Conservation (phyloP, 2,113 vertebrate species). For the Melanerpes aurifrons region DNA sequence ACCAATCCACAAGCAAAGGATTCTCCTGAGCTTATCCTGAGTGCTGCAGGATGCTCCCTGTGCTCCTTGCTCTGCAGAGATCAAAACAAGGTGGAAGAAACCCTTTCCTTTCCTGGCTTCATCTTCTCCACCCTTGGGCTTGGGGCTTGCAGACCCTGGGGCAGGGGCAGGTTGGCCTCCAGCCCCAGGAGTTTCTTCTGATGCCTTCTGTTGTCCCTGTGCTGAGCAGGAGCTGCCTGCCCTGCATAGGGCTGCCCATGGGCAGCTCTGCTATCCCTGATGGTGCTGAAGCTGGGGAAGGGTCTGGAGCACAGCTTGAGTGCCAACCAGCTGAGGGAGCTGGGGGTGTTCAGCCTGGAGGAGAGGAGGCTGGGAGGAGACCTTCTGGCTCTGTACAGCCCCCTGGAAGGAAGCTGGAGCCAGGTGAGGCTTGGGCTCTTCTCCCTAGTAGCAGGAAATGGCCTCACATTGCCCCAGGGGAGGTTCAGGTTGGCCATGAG, state of each 20-base stretch:
- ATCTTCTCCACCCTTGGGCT: background rate
- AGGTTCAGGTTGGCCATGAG: no score
- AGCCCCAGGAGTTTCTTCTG: fast-evolving
- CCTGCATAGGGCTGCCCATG: fast-evolving
- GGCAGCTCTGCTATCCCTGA: background rate
- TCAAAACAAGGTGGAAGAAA: background rate
- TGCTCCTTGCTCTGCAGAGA: background rate
- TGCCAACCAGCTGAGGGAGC: no score
- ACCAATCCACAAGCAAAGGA: background rate
- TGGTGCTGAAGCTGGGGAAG: background rate
- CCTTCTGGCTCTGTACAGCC: no score
- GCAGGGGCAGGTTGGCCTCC: fast-evolving
- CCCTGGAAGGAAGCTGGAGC: no score
- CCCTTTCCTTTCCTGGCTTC: background rate
- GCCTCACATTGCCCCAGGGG: no score
- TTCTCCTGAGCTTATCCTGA: fast-evolving
- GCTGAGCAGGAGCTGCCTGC: background rate
- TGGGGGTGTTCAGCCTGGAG: no score
- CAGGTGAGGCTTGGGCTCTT: no score
- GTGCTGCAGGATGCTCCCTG: background rate
- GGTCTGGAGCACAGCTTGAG: no score
- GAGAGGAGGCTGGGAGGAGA: no score
- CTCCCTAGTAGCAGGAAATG: no score
- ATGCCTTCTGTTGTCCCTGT: fast-evolving
- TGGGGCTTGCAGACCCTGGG: background rate